Conservation (phyloP, 2,113 vertebrate genomes). For the Rattus rattus region DNA sequence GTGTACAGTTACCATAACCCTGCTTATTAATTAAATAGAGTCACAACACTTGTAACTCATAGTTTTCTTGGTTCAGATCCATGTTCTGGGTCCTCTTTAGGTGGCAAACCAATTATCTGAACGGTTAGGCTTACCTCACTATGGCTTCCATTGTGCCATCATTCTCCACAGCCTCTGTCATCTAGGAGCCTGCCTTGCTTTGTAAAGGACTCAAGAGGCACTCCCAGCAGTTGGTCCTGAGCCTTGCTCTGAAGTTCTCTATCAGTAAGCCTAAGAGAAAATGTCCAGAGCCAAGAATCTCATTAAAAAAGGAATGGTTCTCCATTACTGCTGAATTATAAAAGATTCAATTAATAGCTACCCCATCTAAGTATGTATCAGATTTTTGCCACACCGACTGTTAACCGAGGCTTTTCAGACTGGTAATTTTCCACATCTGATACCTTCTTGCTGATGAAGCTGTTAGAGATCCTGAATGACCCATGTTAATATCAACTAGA, state of each 20-base stretch:
- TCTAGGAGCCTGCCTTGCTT: neutral
- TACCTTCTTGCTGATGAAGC: neutral
- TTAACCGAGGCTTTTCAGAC: neutral
- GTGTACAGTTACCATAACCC: neutral
- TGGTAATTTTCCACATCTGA: neutral
- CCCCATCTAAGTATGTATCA: neutral
- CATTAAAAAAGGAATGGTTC: neutral
- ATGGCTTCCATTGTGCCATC: neutral
- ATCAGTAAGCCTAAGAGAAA: neutral
- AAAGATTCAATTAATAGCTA: neutral
- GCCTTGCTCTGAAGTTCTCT: neutral
- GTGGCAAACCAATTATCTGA: conserved; percentile 15
- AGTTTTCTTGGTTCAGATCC: neutral
- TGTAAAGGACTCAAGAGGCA: neutral
- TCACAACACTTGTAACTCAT: neutral
- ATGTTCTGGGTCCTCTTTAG: neutral
- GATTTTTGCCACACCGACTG: neutral
- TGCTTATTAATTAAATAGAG: neutral
- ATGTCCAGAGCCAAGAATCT: neutral
- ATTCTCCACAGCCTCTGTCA: neutral
- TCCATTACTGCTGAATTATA: neutral
- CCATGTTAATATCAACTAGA: neutral
- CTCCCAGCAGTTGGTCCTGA: neutral
- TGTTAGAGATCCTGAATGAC: neutral
- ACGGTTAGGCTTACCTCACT: neutral